Evolutionary conservation across 2,888 invertebrate species (phyloP).

Genomic region (Mythimna ferrago): DNA sequence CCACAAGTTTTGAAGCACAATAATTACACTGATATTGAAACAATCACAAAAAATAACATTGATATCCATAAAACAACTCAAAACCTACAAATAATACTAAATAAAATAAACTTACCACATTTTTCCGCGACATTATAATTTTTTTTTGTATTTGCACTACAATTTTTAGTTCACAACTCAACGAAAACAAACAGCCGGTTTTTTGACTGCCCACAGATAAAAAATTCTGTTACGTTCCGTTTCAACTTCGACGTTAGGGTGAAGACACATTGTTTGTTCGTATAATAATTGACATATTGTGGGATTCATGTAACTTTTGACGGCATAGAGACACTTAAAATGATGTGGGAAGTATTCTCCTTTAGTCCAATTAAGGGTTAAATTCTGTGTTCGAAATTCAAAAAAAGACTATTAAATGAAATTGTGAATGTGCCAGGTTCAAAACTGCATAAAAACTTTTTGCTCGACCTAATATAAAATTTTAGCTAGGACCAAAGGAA

Average conservation of each 20-base stretch:
- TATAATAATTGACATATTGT: constrained; percentile 10
- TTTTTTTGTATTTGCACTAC: constrained; percentile 1
- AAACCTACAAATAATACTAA: background rate
- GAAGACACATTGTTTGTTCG: constrained; percentile 11
- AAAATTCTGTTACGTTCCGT: constrained; percentile 7
- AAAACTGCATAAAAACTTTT: too few relatives aligned
- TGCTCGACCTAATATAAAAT: too few relatives aligned
- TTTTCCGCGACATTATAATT: constrained; percentile 10
- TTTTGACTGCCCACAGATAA: constrained; percentile 1
- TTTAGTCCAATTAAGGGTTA: too few relatives aligned
- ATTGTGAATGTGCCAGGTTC: too few relatives aligned
- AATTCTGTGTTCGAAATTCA: too few relatives aligned
- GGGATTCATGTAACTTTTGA: constrained; percentile 15
- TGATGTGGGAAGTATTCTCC: background rate
- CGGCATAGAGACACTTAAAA: constrained; percentile 6
- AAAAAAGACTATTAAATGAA: too few relatives aligned
- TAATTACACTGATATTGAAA: background rate
- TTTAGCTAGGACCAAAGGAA: too few relatives aligned
- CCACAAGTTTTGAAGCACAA: constrained; percentile 23
- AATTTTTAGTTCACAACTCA: constrained; percentile 4
- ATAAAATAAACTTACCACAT: constrained; percentile 16
- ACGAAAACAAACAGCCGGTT: constrained; percentile 18
- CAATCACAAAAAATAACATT: constrained; percentile 9
- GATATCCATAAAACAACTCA: constrained; percentile 4
- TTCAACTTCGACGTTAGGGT: constrained; percentile 9